Evolutionary conservation across 1,140 invertebrate genomes (phyloP).

Genomic region (Lepidostoma basale): DNA sequence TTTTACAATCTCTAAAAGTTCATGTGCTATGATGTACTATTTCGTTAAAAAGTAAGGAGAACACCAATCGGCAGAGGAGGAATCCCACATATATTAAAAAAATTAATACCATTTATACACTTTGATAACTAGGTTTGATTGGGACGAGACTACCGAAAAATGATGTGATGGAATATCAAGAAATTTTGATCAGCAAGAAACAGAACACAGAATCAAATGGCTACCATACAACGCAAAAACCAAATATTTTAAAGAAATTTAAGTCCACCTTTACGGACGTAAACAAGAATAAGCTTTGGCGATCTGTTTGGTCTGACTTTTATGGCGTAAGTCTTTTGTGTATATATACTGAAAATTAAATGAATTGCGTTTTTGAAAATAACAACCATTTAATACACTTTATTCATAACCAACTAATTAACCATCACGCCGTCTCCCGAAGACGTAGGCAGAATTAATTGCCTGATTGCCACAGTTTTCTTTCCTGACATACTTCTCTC

Average conservation of each 20-base stretch:
- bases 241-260: neutral
- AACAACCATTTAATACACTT: too few species aligned
- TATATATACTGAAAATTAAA: too few species aligned
- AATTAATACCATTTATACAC: neutral
- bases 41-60: too few species aligned
- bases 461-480: too few species aligned
- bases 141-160: conserved; percentile 58
- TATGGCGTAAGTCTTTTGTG: conserved; percentile 40
- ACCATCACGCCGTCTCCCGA: too few species aligned
- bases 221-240: conserved; percentile 45
- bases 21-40: too few species aligned
- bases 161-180: conserved; percentile 64
- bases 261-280: neutral
- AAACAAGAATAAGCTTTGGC: conserved; percentile 15
- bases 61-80: too few species aligned
- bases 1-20: too few species aligned
- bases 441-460: too few species aligned
- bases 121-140: conserved; percentile 50
- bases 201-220: conserved; percentile 62
- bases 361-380: too few species aligned
- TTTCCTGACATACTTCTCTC: too few species aligned
- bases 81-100: neutral
- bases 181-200: conserved; percentile 58
- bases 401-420: too few species aligned
- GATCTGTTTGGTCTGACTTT: conserved; percentile 46